Percentiles rank a stretch among this genome's conserved stretches.
phyloP scores from a whole-genome alignment of 1,140 invertebrate species.

The Apolygus lucorum region DNA sequence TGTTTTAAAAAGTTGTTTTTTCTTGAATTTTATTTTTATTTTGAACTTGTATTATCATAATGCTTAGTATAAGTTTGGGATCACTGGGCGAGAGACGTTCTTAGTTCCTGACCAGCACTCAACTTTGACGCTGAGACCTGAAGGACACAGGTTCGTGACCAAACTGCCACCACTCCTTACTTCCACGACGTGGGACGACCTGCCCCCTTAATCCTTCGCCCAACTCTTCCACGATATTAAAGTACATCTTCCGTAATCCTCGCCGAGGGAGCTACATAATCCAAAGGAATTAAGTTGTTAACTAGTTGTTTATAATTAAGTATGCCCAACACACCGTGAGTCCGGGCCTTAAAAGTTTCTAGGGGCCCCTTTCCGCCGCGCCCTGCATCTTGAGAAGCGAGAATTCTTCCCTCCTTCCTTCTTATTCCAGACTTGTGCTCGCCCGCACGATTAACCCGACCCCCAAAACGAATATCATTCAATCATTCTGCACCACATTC shows the following conservation, averaged over 20 bases:
- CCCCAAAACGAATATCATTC: too few relatives aligned
- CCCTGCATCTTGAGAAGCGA: slow-evolving; percentile 1
- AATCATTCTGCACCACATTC: too few relatives aligned
- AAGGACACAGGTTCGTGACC: not conserved
- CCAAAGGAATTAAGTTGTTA: slow-evolving; percentile 22
- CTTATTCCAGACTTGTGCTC: not conserved
- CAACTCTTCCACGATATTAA: not conserved
- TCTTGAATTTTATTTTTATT: too few relatives aligned
- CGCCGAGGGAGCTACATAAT: slow-evolving; percentile 19
- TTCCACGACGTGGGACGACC: too few relatives aligned
- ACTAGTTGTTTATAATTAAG: slow-evolving; percentile 22
- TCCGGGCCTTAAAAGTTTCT: not conserved
- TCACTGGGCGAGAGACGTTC: too few relatives aligned
- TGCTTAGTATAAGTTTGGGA: too few relatives aligned
- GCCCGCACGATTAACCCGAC: too few relatives aligned
- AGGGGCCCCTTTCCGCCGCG: not conserved
- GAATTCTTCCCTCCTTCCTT: not conserved
- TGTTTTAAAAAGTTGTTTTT: too few relatives aligned
- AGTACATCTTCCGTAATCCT: slow-evolving; percentile 1
- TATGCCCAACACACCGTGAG: slow-evolving; percentile 18
- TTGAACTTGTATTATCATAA: too few relatives aligned
- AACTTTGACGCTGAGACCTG: too few relatives aligned
- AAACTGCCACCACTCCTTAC: not conserved
- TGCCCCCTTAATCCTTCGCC: not conserved
- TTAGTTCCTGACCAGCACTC: too few relatives aligned